phyloP scores from a whole-genome alignment of 2,888 invertebrate genomes.

The Eulithis testata region DNA sequence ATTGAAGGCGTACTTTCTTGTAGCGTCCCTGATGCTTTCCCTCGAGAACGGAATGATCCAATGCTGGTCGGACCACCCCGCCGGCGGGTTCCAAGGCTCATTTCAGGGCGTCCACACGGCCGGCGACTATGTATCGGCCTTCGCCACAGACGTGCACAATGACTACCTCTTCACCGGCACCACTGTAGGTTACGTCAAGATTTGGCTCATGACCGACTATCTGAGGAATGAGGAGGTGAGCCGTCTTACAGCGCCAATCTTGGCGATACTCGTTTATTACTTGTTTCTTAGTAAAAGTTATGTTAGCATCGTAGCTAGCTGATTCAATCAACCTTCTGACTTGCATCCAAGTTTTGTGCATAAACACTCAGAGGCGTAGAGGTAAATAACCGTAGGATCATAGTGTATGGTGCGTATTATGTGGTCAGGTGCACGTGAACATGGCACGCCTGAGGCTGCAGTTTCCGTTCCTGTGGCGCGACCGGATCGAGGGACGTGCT shows the following conservation, averaged over 20 bases:
- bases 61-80: conserved; percentile 92
- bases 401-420: too few species aligned
- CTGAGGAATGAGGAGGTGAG: conserved; percentile 71
- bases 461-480: conserved; percentile 90
- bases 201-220: conserved; percentile 90
- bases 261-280: too few species aligned
- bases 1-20: background rate
- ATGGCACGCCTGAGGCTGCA: conserved; percentile 86
- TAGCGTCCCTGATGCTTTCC: conserved; percentile 88
- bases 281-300: too few species aligned
- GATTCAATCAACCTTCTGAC: too few species aligned
- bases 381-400: too few species aligned
- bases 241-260: too few species aligned
- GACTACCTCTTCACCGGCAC: conserved; percentile 89
- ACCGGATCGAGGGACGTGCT: conserved; percentile 87
- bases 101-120: conserved; percentile 88
- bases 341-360: too few species aligned
- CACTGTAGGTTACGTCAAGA: conserved; percentile 90
- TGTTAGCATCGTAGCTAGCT: too few species aligned
- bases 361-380: too few species aligned
- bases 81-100: conserved; percentile 88
- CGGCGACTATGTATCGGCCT: conserved; percentile 87
- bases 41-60: conserved; percentile 91
- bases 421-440: conserved; percentile 75
- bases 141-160: conserved; percentile 89